Percentiles rank a stretch among this genome's conserved stretches.
Conservation (phyloP, 2,797 vertebrate genomes). For the Cephalopachus bancanus region DNA sequence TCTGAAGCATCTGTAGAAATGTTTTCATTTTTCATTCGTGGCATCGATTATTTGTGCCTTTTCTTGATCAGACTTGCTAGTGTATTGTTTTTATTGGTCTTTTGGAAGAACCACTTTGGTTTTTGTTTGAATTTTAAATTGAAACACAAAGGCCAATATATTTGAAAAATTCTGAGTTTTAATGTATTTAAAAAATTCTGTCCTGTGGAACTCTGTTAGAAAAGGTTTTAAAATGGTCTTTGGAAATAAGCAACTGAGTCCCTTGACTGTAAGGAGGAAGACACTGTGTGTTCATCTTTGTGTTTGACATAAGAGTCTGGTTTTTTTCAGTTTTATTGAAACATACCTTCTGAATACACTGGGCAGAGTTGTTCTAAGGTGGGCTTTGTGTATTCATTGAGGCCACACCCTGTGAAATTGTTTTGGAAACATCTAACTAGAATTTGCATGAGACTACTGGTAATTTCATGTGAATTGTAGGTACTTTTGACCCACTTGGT, state of each 20-base stretch:
- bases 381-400: background rate
- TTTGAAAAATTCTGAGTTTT: background rate
- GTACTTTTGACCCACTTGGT: conserved; percentile 56
- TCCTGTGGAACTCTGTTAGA: background rate
- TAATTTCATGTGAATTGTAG: conserved; percentile 56
- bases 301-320: background rate
- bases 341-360: background rate
- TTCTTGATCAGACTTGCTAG: background rate
- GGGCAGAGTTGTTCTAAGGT: conserved; percentile 30
- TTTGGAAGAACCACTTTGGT: background rate
- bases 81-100: background rate
- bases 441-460: background rate
- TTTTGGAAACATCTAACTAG: conserved; percentile 46
- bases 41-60: background rate
- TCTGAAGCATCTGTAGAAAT: background rate
- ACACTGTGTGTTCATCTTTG: background rate
- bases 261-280: background rate
- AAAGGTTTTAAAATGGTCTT: conserved; percentile 14
- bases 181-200: background rate
- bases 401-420: conserved; percentile 12
- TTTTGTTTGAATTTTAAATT: conserved; percentile 6
- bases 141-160: background rate
- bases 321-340: background rate
- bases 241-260: background rate
- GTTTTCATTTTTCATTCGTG: background rate